A percentile compares a stretch with the other conserved stretches of the same genome.
phyloP scores from a whole-genome alignment of 2,888 invertebrate species.

The Galerucella nymphaeae region DNA sequence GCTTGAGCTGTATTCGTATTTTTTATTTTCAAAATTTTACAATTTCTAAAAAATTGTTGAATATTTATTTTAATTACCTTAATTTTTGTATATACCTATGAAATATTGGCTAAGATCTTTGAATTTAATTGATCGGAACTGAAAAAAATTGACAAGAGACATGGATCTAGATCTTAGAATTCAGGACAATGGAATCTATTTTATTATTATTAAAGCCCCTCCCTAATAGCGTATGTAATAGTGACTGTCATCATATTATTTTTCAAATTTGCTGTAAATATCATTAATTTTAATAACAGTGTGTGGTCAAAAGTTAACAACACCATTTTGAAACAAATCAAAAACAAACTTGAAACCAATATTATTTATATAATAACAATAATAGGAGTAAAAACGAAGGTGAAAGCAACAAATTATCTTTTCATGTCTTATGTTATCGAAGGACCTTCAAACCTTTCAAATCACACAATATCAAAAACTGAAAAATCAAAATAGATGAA shows the following conservation, averaged over 20 bases:
- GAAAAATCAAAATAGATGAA: neutral
- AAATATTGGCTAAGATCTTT: neutral
- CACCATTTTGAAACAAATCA: too few relatives aligned
- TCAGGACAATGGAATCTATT: slow-evolving; percentile 23
- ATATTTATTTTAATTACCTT: slow-evolving; percentile 6
- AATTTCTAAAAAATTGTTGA: neutral
- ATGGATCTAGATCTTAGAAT: slow-evolving; percentile 22
- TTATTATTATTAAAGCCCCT: neutral
- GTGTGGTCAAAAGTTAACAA: too few relatives aligned
- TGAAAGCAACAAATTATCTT: too few relatives aligned
- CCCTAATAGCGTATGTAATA: too few relatives aligned
- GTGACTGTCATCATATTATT: too few relatives aligned
- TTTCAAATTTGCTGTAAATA: too few relatives aligned
- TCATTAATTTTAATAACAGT: too few relatives aligned
- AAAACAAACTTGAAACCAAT: too few relatives aligned
- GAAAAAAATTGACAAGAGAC: neutral
- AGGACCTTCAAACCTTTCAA: too few relatives aligned
- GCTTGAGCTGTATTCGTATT: neutral
- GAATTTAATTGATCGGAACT: neutral
- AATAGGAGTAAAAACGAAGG: too few relatives aligned
- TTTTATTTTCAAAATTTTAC: neutral
- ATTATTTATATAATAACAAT: too few relatives aligned
- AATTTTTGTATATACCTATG: slow-evolving; percentile 1
- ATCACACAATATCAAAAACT: neutral
- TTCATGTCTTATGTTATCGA: too few relatives aligned